A percentile compares a stretch with the other conserved stretches of the same genome.
phyloP scores from a whole-genome alignment of 1,140 invertebrate species.

The Zaprionus nigranus region DNA sequence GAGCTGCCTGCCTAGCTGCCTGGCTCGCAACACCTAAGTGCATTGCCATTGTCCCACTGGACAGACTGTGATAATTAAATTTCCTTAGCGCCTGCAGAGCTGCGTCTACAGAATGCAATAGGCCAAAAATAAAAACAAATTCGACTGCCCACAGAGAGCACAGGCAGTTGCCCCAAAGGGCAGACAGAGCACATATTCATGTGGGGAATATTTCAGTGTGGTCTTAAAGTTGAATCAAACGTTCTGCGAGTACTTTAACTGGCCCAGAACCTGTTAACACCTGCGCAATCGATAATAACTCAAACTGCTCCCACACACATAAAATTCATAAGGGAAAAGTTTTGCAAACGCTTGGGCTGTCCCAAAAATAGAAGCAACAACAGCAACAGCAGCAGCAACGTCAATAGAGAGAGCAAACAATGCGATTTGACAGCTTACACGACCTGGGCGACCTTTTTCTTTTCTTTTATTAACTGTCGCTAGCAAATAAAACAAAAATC shows the following conservation, averaged over 20 bases:
- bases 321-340: conserved; percentile 10
- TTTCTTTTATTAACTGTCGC: conserved; percentile 42
- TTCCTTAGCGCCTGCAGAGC: conserved; percentile 29
- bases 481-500: conserved; percentile 28
- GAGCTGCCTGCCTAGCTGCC: conserved; percentile 3
- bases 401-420: conserved; percentile 10
- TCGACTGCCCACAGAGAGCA: background rate
- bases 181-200: background rate
- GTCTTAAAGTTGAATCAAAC: background rate
- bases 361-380: conserved; percentile 30
- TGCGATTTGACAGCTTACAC: conserved; percentile 46
- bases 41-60: conserved; percentile 20
- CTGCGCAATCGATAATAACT: conserved; percentile 2
- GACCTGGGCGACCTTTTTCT: conserved; percentile 33
- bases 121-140: conserved; percentile 34
- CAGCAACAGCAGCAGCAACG: background rate
- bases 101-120: conserved; percentile 27
- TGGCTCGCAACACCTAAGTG: conserved; percentile 23
- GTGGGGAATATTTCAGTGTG: background rate
- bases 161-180: background rate
- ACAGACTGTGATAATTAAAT: conserved; percentile 40
- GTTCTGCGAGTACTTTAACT: background rate
- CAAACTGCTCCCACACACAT: background rate
- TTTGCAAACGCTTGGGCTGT: conserved; percentile 19
- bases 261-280: background rate